Conservation (phyloP, 2,113 vertebrate species). For the Pogonocichla stellata region DNA sequence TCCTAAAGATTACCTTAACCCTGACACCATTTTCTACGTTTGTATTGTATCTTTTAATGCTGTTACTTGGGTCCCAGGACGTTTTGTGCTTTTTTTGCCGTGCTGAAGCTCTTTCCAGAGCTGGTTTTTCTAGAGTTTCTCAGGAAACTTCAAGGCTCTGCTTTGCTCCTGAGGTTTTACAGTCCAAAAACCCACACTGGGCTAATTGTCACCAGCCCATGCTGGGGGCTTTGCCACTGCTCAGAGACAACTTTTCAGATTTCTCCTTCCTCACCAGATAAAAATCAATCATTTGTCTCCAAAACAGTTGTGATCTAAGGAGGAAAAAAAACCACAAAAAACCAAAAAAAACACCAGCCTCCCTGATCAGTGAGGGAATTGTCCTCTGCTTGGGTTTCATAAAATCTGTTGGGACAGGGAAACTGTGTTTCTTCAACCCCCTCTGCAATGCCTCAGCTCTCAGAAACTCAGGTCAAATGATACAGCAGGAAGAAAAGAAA, state of each 20-base stretch:
- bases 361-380: not conserved
- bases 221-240: not conserved
- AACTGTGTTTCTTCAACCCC: not conserved
- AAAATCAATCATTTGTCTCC: not conserved
- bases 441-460: not conserved
- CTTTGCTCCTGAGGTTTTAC: not conserved
- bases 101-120: not conserved
- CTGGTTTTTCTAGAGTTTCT: not conserved
- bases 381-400: not conserved
- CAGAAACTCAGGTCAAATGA: not conserved
- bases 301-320: not conserved
- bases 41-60: not conserved
- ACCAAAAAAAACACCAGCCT: accelerated
- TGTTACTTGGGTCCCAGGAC: not conserved
- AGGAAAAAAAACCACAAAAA: not conserved
- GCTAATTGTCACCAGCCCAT: not conserved
- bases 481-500: not conserved
- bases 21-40: accelerated
- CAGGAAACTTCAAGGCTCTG: not conserved
- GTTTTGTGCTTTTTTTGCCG: not conserved
- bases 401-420: not conserved
- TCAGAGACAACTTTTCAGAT: not conserved
- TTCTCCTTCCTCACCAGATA: not conserved
- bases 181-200: not conserved
- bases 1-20: not conserved